These are phyloP conservation scores for Neopipo cinnamomea DNA, from an alignment of 2,113 vertebrate genomes.

Conservation along the genomic window DNA sequence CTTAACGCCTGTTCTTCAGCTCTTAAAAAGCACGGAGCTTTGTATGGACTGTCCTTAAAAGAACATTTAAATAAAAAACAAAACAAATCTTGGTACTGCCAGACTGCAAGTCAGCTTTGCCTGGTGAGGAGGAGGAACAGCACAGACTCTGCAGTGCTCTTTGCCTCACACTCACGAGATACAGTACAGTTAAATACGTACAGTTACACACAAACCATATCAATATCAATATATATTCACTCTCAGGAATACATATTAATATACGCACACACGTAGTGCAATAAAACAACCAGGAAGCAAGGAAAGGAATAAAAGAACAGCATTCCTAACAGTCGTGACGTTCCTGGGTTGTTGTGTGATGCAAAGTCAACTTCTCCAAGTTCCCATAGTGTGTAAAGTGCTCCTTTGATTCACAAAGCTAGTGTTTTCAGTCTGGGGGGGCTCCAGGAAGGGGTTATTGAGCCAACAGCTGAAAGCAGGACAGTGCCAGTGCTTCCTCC, in stretches of 20 bases:
- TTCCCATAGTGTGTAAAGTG: conserved; percentile 75
- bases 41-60: conserved; percentile 43
- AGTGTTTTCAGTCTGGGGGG: conserved; percentile 47
- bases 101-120: conserved; percentile 31
- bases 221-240: conserved; percentile 53
- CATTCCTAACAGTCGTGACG: conserved; percentile 49
- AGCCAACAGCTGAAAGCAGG: conserved; percentile 22
- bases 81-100: conserved; percentile 1
- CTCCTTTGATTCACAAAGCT: conserved; percentile 76
- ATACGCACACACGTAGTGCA: conserved; percentile 59
- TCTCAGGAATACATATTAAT: conserved; percentile 40
- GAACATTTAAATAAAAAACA: conserved; percentile 49
- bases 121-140: conserved; percentile 40
- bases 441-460: not conserved
- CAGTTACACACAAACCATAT: conserved; percentile 57
- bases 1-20: conserved; percentile 27
- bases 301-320: conserved; percentile 48
- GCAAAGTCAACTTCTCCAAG: conserved; percentile 30
- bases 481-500: not conserved
- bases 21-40: conserved; percentile 23
- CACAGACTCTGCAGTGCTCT: conserved; percentile 21
- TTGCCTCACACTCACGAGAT: conserved; percentile 45
- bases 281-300: conserved; percentile 52
- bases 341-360: conserved; percentile 12
- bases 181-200: conserved; percentile 66